These are phyloP conservation scores for Cyanocitta stelleri DNA, from an alignment of 2,113 vertebrate species.

Conservation along the genomic window DNA sequence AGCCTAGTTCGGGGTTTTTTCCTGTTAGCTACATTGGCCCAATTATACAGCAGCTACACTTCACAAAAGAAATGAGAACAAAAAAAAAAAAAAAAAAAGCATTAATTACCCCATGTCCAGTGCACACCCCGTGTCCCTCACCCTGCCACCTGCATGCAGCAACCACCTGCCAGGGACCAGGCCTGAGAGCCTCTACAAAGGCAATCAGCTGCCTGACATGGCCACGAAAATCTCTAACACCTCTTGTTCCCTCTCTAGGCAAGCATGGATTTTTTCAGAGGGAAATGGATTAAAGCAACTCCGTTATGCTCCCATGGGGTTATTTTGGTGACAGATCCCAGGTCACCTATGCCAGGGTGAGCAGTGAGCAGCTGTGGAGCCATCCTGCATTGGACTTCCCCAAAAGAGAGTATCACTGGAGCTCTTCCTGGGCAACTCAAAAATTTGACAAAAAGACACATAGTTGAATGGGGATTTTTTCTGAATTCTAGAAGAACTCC, in stretches of 20 bases:
- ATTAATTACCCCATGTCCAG: background rate
- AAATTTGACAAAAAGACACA: background rate
- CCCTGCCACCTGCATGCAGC: background rate
- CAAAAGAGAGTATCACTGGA: background rate
- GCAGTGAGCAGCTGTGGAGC: background rate
- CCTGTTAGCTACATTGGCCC: background rate
- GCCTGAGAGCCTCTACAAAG: background rate
- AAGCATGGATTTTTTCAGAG: background rate
- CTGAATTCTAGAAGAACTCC: background rate
- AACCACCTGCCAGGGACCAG: background rate
- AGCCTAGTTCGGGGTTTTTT: fast-evolving
- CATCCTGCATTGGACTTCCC: background rate
- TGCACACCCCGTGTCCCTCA: background rate
- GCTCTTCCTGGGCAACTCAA: background rate
- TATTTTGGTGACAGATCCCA: background rate
- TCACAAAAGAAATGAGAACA: background rate
- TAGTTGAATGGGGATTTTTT: background rate
- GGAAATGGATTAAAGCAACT: background rate
- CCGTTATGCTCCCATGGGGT: too few species aligned
- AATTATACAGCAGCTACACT: background rate
- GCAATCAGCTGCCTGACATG: fast-evolving
- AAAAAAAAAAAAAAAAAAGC: too few species aligned
- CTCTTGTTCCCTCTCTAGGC: background rate
- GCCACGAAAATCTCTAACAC: background rate
- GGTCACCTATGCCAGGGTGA: background rate